A percentile compares a stretch with the other conserved stretches of the same genome.
Evolutionary conservation across 2,888 invertebrate species (phyloP).

Genomic region (Napeogenes inachia): DNA sequence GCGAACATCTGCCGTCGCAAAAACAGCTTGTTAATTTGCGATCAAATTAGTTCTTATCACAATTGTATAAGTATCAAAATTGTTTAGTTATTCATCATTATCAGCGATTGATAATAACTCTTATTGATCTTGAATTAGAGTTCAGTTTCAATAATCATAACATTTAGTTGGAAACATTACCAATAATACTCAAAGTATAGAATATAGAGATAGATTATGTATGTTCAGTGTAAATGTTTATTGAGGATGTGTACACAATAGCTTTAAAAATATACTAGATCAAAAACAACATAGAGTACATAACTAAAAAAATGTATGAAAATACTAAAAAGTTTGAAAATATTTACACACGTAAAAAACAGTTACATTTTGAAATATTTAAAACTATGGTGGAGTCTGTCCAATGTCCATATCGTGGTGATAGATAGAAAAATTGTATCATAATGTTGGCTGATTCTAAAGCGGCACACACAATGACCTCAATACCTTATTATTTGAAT

Average conservation of each 20-base stretch:
- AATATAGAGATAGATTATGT: not conserved
- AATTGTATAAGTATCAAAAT: not conserved
- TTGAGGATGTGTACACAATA: no score
- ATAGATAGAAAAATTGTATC: no score
- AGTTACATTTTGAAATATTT: no score
- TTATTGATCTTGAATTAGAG: not conserved
- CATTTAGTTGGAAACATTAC: not conserved
- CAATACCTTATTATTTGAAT: no score
- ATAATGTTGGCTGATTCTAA: no score
- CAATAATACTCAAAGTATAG: not conserved
- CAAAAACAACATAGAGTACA: not conserved
- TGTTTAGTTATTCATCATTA: not conserved
- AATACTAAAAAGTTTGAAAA: no score
- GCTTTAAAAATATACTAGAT: not conserved
- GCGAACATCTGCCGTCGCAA: conserved; percentile 49
- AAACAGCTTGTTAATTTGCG: conserved; percentile 25
- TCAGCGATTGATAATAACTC: not conserved
- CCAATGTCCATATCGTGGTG: no score
- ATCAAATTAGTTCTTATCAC: conserved; percentile 17
- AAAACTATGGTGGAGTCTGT: no score
- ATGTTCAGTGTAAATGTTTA: no score
- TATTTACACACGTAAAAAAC: no score
- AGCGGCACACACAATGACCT: no score
- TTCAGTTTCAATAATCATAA: not conserved
- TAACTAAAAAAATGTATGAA: not conserved